Percentiles rank a stretch among this genome's conserved stretches.
phyloP scores from a whole-genome alignment of 2,888 invertebrate species.

The Tanypteryx hageni region DNA sequence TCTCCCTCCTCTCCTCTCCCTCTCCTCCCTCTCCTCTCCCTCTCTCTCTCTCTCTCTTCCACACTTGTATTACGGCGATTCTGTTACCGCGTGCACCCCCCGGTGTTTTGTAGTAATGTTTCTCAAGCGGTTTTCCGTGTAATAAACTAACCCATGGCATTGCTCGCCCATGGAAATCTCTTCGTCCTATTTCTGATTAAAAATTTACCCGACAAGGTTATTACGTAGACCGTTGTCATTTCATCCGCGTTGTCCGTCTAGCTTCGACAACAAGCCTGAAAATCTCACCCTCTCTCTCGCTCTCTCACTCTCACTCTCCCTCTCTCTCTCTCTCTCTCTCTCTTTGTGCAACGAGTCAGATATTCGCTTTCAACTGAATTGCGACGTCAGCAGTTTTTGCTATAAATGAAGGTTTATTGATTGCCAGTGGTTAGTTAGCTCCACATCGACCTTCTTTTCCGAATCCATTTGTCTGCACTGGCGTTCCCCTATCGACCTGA shows the following conservation, averaged over 20 bases:
- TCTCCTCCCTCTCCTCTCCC: too few relatives aligned
- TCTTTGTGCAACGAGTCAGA: neutral
- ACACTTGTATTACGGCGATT: neutral
- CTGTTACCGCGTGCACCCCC: neutral
- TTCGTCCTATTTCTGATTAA: conserved; percentile 4
- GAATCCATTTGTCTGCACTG: too few relatives aligned
- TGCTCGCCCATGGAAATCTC: neutral
- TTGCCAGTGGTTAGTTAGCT: neutral
- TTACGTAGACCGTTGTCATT: neutral
- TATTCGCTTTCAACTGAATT: neutral
- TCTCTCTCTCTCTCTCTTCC: neutral
- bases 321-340: neutral
- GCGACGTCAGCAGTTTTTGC: neutral
- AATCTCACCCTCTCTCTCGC: neutral
- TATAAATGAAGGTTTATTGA: neutral
- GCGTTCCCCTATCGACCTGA: too few relatives aligned
- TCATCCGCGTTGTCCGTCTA: neutral
- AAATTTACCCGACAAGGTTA: neutral
- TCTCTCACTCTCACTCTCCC: too few relatives aligned
- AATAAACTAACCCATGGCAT: neutral
- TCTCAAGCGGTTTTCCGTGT: neutral
- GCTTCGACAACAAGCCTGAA: neutral
- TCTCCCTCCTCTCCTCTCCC: neutral
- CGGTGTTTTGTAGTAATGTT: neutral
- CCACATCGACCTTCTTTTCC: too few relatives aligned